Conservation (phyloP, 1,140 invertebrate genomes). For the Aphis gossypii region DNA sequence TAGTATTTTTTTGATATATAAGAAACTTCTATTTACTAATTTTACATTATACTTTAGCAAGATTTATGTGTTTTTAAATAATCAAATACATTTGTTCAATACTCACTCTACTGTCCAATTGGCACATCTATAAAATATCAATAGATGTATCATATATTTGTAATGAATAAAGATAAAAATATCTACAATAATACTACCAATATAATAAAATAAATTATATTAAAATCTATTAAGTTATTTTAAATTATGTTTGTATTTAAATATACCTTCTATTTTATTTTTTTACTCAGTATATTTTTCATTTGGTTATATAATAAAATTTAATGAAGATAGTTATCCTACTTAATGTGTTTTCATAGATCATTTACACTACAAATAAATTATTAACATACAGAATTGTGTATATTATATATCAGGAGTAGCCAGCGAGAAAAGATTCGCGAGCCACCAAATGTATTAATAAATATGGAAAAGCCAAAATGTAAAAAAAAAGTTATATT, state of each 20-base stretch:
- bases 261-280: neutral
- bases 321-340: neutral
- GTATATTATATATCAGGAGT: too few relatives aligned
- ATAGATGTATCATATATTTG: neutral
- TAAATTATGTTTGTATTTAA: neutral
- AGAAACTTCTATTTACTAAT: neutral
- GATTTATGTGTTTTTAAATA: neutral
- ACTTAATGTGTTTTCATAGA: neutral
- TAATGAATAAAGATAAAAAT: neutral
- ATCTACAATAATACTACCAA: neutral
- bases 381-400: neutral
- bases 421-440: too few relatives aligned
- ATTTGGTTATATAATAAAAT: neutral
- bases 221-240: neutral
- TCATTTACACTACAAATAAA: too few relatives aligned
- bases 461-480: too few relatives aligned
- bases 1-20: neutral
- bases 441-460: too few relatives aligned
- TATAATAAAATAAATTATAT: neutral
- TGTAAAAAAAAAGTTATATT: too few relatives aligned
- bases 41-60: neutral
- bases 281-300: neutral
- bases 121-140: conserved; percentile 49
- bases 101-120: conserved; percentile 54
- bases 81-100: neutral